Evolutionary conservation across 2,797 vertebrate genomes (phyloP).

Genomic region (Gorsachius magnificus): DNA sequence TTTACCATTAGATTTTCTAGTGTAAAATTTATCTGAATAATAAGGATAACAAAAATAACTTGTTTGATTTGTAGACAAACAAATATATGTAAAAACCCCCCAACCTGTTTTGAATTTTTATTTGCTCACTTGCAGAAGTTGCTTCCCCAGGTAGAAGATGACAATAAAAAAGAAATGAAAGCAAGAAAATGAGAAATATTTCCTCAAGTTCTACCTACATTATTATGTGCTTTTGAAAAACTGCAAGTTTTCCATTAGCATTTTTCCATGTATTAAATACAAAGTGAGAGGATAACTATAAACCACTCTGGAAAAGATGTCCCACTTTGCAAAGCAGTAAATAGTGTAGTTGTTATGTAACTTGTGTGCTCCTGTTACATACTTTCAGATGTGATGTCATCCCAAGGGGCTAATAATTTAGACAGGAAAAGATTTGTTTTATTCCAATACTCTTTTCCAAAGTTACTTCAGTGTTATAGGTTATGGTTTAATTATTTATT

Average conservation of each 20-base stretch:
- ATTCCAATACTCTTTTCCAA: neutral
- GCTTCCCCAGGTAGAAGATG: accelerated
- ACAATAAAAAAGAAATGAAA: neutral
- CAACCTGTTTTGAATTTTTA: neutral
- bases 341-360: neutral
- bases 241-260: neutral
- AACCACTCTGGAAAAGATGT: neutral
- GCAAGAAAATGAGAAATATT: neutral
- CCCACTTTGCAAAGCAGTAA: neutral
- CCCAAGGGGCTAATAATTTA: neutral
- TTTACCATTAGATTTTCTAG: neutral
- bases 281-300: neutral
- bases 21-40: neutral
- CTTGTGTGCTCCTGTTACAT: neutral
- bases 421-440: neutral
- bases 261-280: neutral
- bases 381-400: neutral
- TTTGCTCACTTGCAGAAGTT: neutral
- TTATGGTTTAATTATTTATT: neutral
- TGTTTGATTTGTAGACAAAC: neutral
- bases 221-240: neutral
- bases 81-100: accelerated
- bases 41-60: neutral
- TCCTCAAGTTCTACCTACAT: neutral
- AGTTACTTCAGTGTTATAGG: neutral